phyloP scores from a whole-genome alignment of 2,797 vertebrate genomes.

The Holocentrus rufus region DNA sequence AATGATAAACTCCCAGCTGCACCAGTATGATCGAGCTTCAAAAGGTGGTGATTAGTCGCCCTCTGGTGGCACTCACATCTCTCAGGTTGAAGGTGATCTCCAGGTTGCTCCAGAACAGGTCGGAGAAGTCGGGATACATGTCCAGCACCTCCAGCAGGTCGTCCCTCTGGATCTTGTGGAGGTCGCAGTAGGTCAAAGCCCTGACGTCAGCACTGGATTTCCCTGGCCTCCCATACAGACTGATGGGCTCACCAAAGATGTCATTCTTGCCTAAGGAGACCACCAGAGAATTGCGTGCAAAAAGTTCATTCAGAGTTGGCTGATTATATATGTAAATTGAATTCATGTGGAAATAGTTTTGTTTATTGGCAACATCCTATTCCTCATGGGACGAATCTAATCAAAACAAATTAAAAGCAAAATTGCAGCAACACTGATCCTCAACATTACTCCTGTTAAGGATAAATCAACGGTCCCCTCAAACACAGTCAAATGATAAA shows the following conservation, averaged over 20 bases:
- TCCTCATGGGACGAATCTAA: slow-evolving; percentile 4
- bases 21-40: background rate
- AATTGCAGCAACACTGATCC: background rate
- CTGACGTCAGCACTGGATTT: slow-evolving; percentile 94
- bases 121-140: slow-evolving; percentile 96
- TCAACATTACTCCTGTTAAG: background rate
- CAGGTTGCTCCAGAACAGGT: slow-evolving; percentile 94
- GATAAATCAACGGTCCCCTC: slow-evolving; percentile 26
- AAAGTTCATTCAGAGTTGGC: background rate
- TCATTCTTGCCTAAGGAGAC: slow-evolving; percentile 91
- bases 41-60: background rate
- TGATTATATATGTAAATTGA: no score
- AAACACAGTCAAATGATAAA: slow-evolving; percentile 37
- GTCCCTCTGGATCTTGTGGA: slow-evolving; percentile 95
- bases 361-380: no score
- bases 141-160: slow-evolving; percentile 97
- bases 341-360: no score
- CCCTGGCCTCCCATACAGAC: slow-evolving; percentile 88
- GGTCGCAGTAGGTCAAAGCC: slow-evolving; percentile 96
- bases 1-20: background rate
- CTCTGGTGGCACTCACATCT: slow-evolving; percentile 88
- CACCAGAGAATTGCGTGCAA: background rate
- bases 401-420: slow-evolving; percentile 15
- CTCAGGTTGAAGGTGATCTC: slow-evolving; percentile 97
- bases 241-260: slow-evolving; percentile 95